Conservation (phyloP, 1,140 invertebrate genomes). For the Thereuonema tuberculata region DNA sequence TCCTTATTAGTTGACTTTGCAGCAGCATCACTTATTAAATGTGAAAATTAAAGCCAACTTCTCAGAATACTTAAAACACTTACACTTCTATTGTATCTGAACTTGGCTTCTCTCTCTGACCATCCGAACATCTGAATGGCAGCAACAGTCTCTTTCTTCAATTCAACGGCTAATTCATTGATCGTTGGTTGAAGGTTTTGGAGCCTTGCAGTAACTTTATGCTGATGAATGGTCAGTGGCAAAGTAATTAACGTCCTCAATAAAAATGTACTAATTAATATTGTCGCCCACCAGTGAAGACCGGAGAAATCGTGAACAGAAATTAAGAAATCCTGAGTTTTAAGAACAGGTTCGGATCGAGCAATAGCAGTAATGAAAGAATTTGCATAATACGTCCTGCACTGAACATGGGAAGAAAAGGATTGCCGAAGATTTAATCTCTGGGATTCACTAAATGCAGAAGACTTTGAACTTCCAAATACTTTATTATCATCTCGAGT, state of each 20-base stretch:
- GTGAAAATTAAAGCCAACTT: too few species aligned
- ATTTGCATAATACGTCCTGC: too few species aligned
- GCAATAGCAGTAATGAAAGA: too few species aligned
- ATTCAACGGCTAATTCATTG: constrained; percentile 47
- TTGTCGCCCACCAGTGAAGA: constrained; percentile 68
- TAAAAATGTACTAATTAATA: constrained; percentile 51
- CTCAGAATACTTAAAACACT: too few species aligned
- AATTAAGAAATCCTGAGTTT: constrained; percentile 47
- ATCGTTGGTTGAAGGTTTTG: constrained; percentile 57
- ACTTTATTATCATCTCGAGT: too few species aligned
- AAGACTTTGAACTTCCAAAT: too few species aligned
- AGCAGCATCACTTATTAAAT: too few species aligned
- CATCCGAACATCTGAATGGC: constrained; percentile 51
- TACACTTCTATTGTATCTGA: constrained; percentile 49
- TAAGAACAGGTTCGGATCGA: constrained; percentile 47
- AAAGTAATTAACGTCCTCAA: constrained; percentile 50
- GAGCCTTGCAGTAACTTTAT: constrained; percentile 54
- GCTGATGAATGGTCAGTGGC: constrained; percentile 57
- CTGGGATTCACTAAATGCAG: too few species aligned
- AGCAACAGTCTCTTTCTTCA: constrained; percentile 51
- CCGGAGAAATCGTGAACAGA: constrained; percentile 51
- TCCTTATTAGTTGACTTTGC: too few species aligned
- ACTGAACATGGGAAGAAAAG: too few species aligned
- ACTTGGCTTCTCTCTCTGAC: constrained; percentile 47
- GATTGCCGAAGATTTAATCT: too few species aligned